Percentiles rank a stretch among this genome's conserved stretches.
Conservation (phyloP, 2,888 invertebrate genomes). For the Antheraea assamensis region DNA sequence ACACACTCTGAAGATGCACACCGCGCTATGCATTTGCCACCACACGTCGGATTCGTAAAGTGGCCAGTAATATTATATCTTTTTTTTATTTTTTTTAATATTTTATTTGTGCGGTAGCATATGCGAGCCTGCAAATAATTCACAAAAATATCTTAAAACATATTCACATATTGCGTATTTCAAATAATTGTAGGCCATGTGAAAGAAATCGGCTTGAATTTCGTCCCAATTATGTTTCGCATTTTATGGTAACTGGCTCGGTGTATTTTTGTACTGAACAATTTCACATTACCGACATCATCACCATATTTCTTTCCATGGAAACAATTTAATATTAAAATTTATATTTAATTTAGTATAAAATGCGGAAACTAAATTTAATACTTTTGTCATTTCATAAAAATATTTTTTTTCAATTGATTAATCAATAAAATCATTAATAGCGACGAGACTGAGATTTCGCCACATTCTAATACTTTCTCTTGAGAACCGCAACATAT, state of each 20-base stretch:
- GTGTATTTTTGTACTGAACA: constrained; percentile 72
- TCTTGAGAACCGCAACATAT: constrained; percentile 58
- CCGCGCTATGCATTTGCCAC: constrained; percentile 75
- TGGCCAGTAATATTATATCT: constrained; percentile 42
- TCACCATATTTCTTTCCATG: constrained; percentile 61
- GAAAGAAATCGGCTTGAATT: constrained; percentile 55
- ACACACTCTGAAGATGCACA: constrained; percentile 75
- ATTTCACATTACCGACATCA: constrained; percentile 44
- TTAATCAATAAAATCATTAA: constrained; percentile 65
- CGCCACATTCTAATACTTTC: constrained; percentile 67
- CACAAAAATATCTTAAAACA: constrained; percentile 69
- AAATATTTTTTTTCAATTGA: constrained; percentile 60
- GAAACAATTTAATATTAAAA: constrained; percentile 47
- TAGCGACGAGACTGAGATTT: constrained; percentile 56
- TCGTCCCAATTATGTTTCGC: constrained; percentile 40
- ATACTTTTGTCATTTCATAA: constrained; percentile 80
- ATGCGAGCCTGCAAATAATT: constrained; percentile 74
- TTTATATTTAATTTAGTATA: constrained; percentile 58
- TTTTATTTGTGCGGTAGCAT: constrained; percentile 79
- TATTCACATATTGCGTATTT: constrained; percentile 68
- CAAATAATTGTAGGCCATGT: constrained; percentile 50
- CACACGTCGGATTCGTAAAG: constrained; percentile 71
- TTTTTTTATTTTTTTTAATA: constrained; percentile 55
- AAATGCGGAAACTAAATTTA: constrained; percentile 69
- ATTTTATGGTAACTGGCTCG: constrained; percentile 74